These are phyloP conservation scores for Gasteruption jaculator DNA, from an alignment of 2,888 invertebrate genomes.

Conservation along the genomic window DNA sequence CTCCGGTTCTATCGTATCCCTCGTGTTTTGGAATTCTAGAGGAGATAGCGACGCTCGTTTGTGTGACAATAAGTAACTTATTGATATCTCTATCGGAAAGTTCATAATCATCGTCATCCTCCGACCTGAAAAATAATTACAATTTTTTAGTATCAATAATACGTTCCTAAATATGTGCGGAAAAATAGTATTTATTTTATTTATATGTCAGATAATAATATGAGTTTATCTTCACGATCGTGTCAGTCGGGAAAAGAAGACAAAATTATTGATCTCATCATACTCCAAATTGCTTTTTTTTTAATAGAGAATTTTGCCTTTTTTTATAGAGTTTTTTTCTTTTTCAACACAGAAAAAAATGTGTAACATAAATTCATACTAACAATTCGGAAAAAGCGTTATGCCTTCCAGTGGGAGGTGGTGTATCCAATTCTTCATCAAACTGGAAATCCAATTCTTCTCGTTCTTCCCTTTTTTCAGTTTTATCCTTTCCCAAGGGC, in stretches of 20 bases:
- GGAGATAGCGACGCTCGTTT: constrained; percentile 54
- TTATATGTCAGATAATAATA: constrained; percentile 20
- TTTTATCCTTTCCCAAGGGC: constrained; percentile 32
- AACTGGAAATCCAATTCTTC: constrained; percentile 96
- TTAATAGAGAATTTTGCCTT: neutral
- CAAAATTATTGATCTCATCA: constrained; percentile 34
- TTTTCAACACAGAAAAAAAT: neutral
- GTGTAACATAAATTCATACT: constrained; percentile 32
- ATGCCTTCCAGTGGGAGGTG: constrained; percentile 70
- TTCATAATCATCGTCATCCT: constrained; percentile 80
- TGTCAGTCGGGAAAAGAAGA: constrained; percentile 44
- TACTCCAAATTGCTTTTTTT: constrained; percentile 11
- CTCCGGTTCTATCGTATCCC: constrained; percentile 86
- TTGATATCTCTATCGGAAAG: constrained; percentile 90
- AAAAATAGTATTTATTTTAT: neutral
- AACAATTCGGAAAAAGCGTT: constrained; percentile 79
- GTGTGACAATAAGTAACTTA: constrained; percentile 92
- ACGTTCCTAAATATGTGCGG: neutral
- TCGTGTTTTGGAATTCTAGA: constrained; percentile 74
- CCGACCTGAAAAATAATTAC: constrained; percentile 58
- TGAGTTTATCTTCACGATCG: constrained; percentile 22
- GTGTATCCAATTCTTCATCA: constrained; percentile 86
- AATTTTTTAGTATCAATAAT: constrained; percentile 15
- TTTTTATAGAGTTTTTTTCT: too few relatives aligned
- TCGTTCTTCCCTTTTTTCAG: constrained; percentile 49